These are phyloP conservation scores for Limosa lapponica DNA, from an alignment of 2,797 vertebrate species.

Conservation along the genomic window DNA sequence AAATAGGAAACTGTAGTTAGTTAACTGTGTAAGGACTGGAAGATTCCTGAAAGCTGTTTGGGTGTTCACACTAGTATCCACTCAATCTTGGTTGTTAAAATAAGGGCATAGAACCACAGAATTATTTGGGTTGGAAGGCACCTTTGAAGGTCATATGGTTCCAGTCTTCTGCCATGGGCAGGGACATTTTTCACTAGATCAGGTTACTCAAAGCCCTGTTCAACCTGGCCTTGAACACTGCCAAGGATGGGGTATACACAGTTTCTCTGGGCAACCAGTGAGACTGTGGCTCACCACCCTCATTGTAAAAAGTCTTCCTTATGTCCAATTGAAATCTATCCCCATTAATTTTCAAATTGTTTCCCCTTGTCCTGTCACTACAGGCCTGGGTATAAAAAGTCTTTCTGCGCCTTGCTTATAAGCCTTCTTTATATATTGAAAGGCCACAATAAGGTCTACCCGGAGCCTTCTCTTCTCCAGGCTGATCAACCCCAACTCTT, in stretches of 20 bases:
- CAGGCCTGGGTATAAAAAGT: neutral
- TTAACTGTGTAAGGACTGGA: neutral
- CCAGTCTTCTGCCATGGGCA: accelerated
- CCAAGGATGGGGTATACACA: neutral
- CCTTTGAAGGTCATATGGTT: neutral
- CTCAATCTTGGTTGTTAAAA: neutral
- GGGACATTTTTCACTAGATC: neutral
- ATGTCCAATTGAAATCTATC: neutral
- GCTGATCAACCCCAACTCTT: neutral
- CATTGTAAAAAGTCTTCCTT: neutral
- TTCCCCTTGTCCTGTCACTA: neutral
- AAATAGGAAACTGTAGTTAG: neutral
- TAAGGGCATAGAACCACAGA: neutral
- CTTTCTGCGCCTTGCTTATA: neutral
- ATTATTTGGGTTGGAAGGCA: neutral
- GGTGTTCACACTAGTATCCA: neutral
- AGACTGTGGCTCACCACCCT: neutral
- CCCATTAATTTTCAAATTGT: neutral
- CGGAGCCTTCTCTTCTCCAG: neutral
- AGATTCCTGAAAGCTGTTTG: neutral
- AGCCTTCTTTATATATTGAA: neutral
- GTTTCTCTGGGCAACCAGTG: accelerated
- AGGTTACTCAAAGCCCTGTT: neutral
- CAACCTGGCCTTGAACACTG: neutral
- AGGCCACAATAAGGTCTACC: neutral